Conservation (phyloP, 2,797 vertebrate species). For the Silurus lanzhouensis region DNA sequence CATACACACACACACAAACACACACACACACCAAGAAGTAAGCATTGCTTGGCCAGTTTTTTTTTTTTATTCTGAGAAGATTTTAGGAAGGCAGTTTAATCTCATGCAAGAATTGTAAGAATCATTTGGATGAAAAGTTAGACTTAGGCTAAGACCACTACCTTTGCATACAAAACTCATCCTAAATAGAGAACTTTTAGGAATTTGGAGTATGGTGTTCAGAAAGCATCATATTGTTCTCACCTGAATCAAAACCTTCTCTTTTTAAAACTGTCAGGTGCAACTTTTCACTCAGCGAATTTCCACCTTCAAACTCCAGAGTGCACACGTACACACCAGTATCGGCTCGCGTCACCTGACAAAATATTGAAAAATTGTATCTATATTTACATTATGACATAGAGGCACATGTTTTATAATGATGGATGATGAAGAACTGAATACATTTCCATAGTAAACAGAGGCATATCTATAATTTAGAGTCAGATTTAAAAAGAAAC, state of each 20-base stretch:
- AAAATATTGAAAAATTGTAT: background rate
- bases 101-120: background rate
- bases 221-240: background rate
- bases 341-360: conserved; percentile 29
- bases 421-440: background rate
- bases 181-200: background rate
- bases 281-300: background rate
- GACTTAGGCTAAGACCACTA: background rate
- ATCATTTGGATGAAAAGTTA: background rate
- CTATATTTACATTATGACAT: background rate
- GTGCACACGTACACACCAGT: conserved; percentile 45
- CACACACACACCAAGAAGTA: background rate
- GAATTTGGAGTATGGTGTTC: background rate
- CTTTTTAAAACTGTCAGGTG: background rate
- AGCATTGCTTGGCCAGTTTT: background rate
- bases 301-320: conserved; percentile 36
- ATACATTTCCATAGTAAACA: background rate
- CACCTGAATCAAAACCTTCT: background rate
- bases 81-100: background rate
- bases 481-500: background rate
- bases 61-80: background rate
- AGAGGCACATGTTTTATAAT: background rate
- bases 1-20: background rate
- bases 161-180: background rate
- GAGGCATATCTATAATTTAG: background rate